Evolutionary conservation across 1,140 invertebrate genomes (phyloP), one percentile per base, ranked within the genome.

Genomic region (Drosophila obscura): DNA sequence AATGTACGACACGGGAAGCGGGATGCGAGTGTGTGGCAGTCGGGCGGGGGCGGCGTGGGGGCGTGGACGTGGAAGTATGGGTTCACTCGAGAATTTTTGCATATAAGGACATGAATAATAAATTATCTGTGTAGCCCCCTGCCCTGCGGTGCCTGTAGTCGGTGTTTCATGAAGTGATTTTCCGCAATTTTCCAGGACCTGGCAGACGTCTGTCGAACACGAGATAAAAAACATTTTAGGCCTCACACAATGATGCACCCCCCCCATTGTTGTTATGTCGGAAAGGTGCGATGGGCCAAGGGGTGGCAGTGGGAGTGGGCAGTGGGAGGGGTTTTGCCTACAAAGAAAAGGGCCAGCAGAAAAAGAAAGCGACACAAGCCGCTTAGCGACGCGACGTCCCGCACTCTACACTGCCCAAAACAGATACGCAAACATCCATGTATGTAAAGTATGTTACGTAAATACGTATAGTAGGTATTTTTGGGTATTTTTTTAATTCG

Each of bases 71-170:
- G 59, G 8, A 9, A 9, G 1, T 9, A 8, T 35, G 31, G 35
- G 11, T 39, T 74, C 59, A 48, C 35, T 56, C 24, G 46, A 45
- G 64, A 71, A 71, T 66, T 67, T 72, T 55, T 39, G 58, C 74
- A 81, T 68, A 80, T 59, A 81, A 82, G 80, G 60, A 77, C 79
- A 78, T 88, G 83, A 79, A 87, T 87, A 87, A 87, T 88, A 87
- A 88, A 88, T 87, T 82, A 88, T 82, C 60, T 5, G 22, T 28
- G 31, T 16, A 13, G 24, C 24, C 50, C 48, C 39, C 44, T 52
- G 1, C 46, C 8, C 24, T 53, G 41, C 28, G 46, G 26, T 31
- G 45, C 44, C 8, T 52, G 16, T 72, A 75, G 76, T 84, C 80
- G 50, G 46, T 64, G 62, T 80, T 80, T 84, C 68, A 78, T 82